phyloP scores from a whole-genome alignment of 1,140 invertebrate species.

The Glossosoma conforme region DNA sequence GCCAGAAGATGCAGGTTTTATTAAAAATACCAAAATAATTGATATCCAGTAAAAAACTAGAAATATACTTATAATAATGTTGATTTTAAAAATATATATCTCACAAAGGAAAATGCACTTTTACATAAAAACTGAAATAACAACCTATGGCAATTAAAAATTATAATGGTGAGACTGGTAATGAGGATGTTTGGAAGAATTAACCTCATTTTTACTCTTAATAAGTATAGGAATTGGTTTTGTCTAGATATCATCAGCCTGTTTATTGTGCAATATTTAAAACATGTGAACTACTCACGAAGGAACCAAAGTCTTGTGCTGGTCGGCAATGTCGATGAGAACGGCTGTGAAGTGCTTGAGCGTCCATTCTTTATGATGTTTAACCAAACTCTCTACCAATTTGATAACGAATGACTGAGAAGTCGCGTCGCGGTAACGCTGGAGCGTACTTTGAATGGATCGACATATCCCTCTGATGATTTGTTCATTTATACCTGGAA shows the following conservation, averaged over 20 bases:
- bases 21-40: too few relatives aligned
- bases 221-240: too few relatives aligned
- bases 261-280: neutral
- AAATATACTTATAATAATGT: too few relatives aligned
- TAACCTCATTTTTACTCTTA: too few relatives aligned
- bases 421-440: constrained; percentile 69
- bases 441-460: constrained; percentile 65
- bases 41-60: too few relatives aligned
- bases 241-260: neutral
- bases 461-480: constrained; percentile 75
- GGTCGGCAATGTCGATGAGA: constrained; percentile 56
- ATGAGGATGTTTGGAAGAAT: too few relatives aligned
- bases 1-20: too few relatives aligned
- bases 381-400: constrained; percentile 61
- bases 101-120: too few relatives aligned
- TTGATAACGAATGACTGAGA: constrained; percentile 70
- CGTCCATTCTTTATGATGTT: constrained; percentile 62
- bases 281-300: constrained; percentile 55
- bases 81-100: too few relatives aligned
- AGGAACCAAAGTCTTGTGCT: constrained; percentile 60
- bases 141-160: too few relatives aligned
- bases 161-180: too few relatives aligned
- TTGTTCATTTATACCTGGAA: constrained; percentile 71
- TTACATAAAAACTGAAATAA: too few relatives aligned
- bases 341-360: constrained; percentile 63